A percentile compares a stretch with the other conserved stretches of the same genome.
Conservation (phyloP, 2,888 invertebrate genomes). For the Tetranychus piercei region DNA sequence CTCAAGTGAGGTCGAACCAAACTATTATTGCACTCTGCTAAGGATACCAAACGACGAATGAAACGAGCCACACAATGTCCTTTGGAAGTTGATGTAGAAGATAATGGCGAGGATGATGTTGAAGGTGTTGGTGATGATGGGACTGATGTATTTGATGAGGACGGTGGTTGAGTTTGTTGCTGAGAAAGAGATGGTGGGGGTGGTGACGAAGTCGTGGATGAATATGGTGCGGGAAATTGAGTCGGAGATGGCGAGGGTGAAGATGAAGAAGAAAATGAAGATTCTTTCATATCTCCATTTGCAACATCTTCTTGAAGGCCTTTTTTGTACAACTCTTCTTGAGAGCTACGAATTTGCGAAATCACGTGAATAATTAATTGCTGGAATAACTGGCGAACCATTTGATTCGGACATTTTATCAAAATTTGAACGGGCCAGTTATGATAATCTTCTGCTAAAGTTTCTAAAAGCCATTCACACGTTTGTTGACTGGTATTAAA, state of each 20-base stretch:
- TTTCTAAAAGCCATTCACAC: conserved; percentile 61
- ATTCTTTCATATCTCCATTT: neutral
- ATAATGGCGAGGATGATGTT: neutral
- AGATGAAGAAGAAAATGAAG: neutral
- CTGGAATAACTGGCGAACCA: conserved; percentile 62
- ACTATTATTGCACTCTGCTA: conserved; percentile 41
- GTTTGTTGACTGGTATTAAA: conserved; percentile 61
- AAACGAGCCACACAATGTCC: conserved; percentile 64
- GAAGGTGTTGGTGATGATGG: neutral
- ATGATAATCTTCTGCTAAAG: conserved; percentile 67
- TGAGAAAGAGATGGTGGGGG: conserved; percentile 6
- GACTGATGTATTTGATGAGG: conserved; percentile 29
- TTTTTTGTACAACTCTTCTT: conserved; percentile 47
- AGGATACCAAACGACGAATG: conserved; percentile 63
- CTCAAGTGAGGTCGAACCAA: conserved; percentile 55
- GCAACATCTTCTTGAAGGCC: conserved; percentile 23
- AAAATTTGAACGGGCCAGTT: conserved; percentile 91
- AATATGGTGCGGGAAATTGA: neutral
- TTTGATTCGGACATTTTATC: conserved; percentile 87
- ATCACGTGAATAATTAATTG: conserved; percentile 84
- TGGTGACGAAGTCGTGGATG: neutral
- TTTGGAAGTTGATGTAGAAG: neutral
- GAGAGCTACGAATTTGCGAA: conserved; percentile 53
- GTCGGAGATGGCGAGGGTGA: neutral
- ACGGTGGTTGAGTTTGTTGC: conserved; percentile 25